Conservation (phyloP, 2,888 invertebrate species). For the Drosophila nr. medialis region DNA sequence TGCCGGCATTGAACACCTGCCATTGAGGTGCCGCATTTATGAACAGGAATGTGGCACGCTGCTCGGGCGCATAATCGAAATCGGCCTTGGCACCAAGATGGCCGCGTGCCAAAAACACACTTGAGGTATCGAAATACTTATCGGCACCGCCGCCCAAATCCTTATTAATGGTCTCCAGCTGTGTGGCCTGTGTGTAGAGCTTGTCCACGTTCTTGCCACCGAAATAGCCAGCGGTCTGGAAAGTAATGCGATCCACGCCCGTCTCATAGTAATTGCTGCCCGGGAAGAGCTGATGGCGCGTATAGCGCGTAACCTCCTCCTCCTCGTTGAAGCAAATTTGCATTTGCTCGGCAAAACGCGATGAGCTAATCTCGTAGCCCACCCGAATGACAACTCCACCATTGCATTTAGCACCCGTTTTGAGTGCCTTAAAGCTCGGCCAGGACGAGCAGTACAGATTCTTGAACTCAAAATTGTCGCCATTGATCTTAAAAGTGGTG, state of each 20-base stretch:
- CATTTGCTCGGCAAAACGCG: conserved; percentile 82
- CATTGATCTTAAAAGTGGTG: conserved; percentile 75
- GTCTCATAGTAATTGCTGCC: conserved; percentile 85
- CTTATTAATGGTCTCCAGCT: conserved; percentile 81
- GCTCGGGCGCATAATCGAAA: conserved; percentile 85
- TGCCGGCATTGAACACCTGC: conserved; percentile 87
- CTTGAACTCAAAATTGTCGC: conserved; percentile 72
- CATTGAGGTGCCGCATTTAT: conserved; percentile 87
- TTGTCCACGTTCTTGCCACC: conserved; percentile 81
- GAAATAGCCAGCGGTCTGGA: conserved; percentile 82
- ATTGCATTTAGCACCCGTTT: conserved; percentile 77
- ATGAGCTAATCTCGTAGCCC: conserved; percentile 81
- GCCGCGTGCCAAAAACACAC: conserved; percentile 85
- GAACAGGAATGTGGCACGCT: conserved; percentile 86
- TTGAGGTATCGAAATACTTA: conserved; percentile 71
- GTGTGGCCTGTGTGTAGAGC: conserved; percentile 82
- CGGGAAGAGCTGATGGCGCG: conserved; percentile 82
- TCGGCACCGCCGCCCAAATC: conserved; percentile 79
- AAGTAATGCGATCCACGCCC: conserved; percentile 82
- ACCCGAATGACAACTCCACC: conserved; percentile 82
- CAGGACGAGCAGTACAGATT: conserved; percentile 82
- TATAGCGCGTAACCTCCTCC: conserved; percentile 84
- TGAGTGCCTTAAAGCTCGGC: conserved; percentile 78
- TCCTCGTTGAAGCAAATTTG: conserved; percentile 84
- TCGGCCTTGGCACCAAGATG: conserved; percentile 86